Percentiles rank a stretch among this genome's conserved stretches.
These are phyloP conservation scores for Drosophila formosana DNA, from an alignment of 2,888 invertebrate genomes.

Conservation along the genomic window DNA sequence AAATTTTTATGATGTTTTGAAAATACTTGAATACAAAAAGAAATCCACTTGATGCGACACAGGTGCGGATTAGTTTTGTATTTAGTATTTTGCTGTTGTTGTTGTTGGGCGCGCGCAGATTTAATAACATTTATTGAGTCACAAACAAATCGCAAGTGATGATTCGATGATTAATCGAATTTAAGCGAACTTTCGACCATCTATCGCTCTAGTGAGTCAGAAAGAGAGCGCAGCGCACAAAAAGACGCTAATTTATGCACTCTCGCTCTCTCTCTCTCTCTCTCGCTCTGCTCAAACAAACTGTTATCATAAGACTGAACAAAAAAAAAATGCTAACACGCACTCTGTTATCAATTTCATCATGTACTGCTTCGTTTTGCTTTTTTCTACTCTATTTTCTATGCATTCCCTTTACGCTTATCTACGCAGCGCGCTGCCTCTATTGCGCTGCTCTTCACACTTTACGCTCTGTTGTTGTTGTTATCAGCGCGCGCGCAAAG, in stretches of 20 bases:
- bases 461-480: constrained; percentile 27
- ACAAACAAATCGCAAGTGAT: constrained; percentile 19
- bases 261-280: not conserved
- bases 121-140: constrained; percentile 42
- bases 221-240: not conserved
- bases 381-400: constrained; percentile 38
- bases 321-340: constrained; percentile 23
- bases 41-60: constrained; percentile 64
- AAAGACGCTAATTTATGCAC: constrained; percentile 12
- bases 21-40: constrained; percentile 68
- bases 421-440: constrained; percentile 63
- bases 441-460: constrained; percentile 49
- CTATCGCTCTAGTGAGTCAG: constrained; percentile 44
- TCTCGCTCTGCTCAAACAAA: constrained; percentile 45
- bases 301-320: constrained; percentile 41
- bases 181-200: constrained; percentile 44
- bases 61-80: constrained; percentile 51
- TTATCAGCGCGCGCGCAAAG: constrained; percentile 57
- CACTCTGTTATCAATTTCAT: constrained; percentile 63
- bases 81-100: not conserved
- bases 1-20: constrained; percentile 77
- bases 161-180: constrained; percentile 53
- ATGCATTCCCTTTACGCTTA: constrained; percentile 54
- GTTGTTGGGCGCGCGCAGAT: constrained; percentile 5
- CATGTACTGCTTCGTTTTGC: constrained; percentile 48